phyloP scores from a whole-genome alignment of 2,888 invertebrate species.

The Palloptera scutellata region DNA sequence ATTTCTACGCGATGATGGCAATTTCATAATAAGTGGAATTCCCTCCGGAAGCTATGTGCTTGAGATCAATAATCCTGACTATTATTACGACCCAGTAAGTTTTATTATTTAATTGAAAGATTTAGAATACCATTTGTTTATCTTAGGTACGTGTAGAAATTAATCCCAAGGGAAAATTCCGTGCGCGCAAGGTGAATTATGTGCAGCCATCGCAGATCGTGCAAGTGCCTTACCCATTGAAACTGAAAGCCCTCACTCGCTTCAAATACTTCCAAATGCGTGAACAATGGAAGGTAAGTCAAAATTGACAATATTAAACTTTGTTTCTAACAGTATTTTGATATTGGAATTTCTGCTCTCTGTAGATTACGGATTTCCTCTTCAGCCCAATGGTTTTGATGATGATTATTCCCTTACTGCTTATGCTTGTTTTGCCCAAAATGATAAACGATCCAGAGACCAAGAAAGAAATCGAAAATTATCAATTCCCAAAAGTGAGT shows the following conservation, averaged over 20 bases:
- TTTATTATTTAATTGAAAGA: neutral
- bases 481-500: conserved; percentile 67
- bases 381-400: conserved; percentile 98
- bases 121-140: neutral
- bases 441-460: conserved; percentile 98
- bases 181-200: conserved; percentile 93
- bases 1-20: conserved; percentile 89
- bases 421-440: conserved; percentile 93
- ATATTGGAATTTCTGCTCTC: neutral
- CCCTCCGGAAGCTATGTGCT: conserved; percentile 93
- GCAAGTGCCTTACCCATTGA: conserved; percentile 91
- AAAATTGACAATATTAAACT: neutral
- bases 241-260: conserved; percentile 82
- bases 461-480: conserved; percentile 93
- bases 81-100: conserved; percentile 86
- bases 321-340: neutral
- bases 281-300: conserved; percentile 85
- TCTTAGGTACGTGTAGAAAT: conserved; percentile 83
- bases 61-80: conserved; percentile 90
- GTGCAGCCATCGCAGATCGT: conserved; percentile 91
- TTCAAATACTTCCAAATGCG: conserved; percentile 90
- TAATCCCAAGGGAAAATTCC: conserved; percentile 94
- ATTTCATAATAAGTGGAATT: conserved; percentile 86
- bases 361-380: conserved; percentile 85
- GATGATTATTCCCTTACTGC: conserved; percentile 91